A percentile compares a stretch with the other conserved stretches of the same genome.
phyloP scores from a whole-genome alignment of 2,797 vertebrate species.

The Phoeniculus purpureus region DNA sequence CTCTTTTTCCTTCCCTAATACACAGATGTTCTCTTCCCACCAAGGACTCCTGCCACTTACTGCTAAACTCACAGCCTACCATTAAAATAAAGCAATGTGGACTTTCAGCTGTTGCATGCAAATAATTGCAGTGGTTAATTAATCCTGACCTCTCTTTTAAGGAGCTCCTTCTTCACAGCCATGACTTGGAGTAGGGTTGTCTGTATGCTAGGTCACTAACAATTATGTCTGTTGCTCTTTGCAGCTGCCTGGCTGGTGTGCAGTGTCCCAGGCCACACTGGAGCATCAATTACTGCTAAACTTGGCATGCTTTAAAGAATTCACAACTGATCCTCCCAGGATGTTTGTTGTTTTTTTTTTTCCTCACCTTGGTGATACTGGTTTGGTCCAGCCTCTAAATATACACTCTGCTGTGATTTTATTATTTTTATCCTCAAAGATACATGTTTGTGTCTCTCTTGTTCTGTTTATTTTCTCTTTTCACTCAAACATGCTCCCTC shows the following conservation, averaged over 20 bases:
- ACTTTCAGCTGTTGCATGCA: conserved; percentile 60
- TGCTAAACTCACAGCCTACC: conserved; percentile 11
- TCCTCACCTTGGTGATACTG: conserved; percentile 42
- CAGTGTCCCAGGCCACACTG: conserved; percentile 46
- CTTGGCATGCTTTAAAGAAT: conserved; percentile 68
- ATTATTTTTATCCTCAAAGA: conserved; percentile 32
- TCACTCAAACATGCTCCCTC: conserved; percentile 65
- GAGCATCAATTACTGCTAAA: conserved; percentile 60
- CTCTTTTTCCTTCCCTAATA: not conserved
- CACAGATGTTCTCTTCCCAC: not conserved
- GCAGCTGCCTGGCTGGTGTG: conserved; percentile 69
- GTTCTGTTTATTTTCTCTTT: conserved; percentile 52
- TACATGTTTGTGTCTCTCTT: conserved; percentile 60
- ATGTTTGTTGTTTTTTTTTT: conserved; percentile 59
- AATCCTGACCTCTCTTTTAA: conserved; percentile 64
- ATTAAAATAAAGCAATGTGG: conserved; percentile 35
- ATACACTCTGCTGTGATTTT: conserved; percentile 41
- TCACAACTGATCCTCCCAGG: conserved; percentile 30
- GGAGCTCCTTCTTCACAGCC: conserved; percentile 26
- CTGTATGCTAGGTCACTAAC: conserved; percentile 72
- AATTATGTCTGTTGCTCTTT: conserved; percentile 70
- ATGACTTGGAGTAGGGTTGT: not conserved
- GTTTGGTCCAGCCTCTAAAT: conserved; percentile 44
- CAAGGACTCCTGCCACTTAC: conserved; percentile 9
- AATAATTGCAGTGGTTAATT: conserved; percentile 40